Evolutionary conservation across 2,797 vertebrate genomes (phyloP).

Genomic region (Chromobotia macracanthus): DNA sequence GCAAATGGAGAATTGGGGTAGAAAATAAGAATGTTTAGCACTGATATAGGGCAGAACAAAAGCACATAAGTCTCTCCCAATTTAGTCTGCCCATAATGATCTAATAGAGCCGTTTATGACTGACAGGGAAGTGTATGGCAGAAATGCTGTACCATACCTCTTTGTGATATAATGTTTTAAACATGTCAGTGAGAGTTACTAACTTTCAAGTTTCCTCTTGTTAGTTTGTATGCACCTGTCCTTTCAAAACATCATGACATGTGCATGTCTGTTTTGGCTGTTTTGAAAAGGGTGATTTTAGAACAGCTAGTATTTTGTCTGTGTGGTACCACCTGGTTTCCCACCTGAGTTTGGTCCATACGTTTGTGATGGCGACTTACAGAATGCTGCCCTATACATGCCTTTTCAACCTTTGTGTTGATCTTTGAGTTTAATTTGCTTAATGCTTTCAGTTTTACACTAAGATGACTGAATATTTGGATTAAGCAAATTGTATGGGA

Average conservation of each 20-base stretch:
- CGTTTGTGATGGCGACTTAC: not conserved
- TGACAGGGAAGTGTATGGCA: not conserved
- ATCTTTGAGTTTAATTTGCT: not conserved
- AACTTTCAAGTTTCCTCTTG: not conserved
- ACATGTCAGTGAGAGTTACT: not conserved
- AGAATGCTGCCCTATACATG: not conserved
- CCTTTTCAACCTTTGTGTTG: too few species aligned
- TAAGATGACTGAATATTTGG: conserved; percentile 4
- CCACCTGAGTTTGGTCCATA: not conserved
- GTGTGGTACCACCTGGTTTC: not conserved
- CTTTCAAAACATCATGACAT: not conserved
- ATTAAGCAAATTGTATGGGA: conserved; percentile 4
- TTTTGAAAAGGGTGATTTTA: not conserved
- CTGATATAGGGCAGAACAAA: conserved; percentile 42
- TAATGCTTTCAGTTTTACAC: not conserved
- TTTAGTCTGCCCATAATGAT: conserved; percentile 21
- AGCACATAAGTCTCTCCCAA: conserved; percentile 9
- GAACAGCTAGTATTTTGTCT: too few species aligned
- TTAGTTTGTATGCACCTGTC: not conserved
- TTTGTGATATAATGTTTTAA: not conserved
- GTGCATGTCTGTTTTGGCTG: not conserved
- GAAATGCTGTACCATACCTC: not conserved
- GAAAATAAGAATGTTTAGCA: conserved; percentile 46
- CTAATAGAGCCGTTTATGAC: conserved; percentile 4
- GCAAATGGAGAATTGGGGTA: conserved; percentile 19